These are phyloP conservation scores for Ceratosolen solmsi DNA, from an alignment of 1,140 invertebrate genomes.

Conservation along the genomic window DNA sequence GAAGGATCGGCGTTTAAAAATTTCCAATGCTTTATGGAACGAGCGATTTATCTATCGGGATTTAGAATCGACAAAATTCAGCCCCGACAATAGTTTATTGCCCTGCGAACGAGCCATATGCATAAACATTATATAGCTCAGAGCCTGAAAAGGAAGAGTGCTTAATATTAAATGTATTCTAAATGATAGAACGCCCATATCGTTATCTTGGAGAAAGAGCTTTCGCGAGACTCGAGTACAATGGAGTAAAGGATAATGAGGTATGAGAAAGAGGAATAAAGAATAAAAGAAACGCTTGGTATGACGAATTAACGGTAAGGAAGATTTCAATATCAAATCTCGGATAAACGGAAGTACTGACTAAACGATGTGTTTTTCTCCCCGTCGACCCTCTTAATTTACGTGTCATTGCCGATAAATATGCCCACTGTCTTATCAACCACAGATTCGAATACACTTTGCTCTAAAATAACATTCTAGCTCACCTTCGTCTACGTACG, in stretches of 20 bases:
- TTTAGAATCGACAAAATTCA: neutral
- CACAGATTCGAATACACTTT: neutral
- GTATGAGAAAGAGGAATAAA: too few species aligned
- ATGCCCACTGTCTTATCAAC: conserved; percentile 1
- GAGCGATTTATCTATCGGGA: neutral
- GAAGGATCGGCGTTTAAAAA: neutral
- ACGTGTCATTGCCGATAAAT: neutral
- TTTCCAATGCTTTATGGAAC: neutral
- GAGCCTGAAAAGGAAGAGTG: too few species aligned
- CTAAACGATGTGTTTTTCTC: neutral
- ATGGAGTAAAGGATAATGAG: too few species aligned
- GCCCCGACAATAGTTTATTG: too few species aligned
- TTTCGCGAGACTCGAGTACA: neutral
- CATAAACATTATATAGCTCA: too few species aligned
- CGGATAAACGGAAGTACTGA: neutral
- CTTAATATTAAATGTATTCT: too few species aligned
- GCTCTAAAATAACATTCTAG: neutral
- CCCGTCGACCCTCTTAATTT: neutral
- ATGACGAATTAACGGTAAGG: neutral
- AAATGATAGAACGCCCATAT: too few species aligned
- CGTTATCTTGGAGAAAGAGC: too few species aligned
- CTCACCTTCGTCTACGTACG: neutral
- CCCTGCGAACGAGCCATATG: too few species aligned
- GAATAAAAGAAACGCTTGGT: too few species aligned
- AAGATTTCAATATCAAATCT: neutral